Base-by-base conservation (phyloP, 2,888 invertebrate species). In the Tillus elongatus region DNA sequence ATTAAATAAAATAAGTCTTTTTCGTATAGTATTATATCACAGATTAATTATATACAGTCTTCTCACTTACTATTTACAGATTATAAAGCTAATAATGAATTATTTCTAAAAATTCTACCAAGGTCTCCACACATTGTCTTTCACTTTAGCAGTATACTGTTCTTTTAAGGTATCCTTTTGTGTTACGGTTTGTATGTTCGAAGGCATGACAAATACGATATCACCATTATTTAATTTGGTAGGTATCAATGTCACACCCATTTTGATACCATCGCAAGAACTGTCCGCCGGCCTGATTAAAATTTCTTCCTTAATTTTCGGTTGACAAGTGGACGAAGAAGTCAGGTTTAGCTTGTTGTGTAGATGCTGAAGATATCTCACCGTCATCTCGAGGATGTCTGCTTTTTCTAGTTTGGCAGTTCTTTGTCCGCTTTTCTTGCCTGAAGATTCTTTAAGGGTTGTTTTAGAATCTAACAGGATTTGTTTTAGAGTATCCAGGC, bases 351-450 rank as follows among this genome's bases (percentile, higher is more conserved):
- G 39, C 46, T 57, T 58, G n/a, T 48, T 52, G 39, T 71, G 71
- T 2, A 78, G 57, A 33, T 67, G 64, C 46, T 73, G 69, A 8
- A 79, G 56, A 53, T 76, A 74, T 27, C 67, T 59, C 4, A 77
- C 77, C 0, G 77, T 75, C 70, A 77, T 69, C 54, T 78, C 77
- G 24, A 78, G 52, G 35, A 78, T 76, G 52, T 77, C 77, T 0
- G 78, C 78, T 54, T 77, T 77, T 56, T 78, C 78, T 50, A 77
- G 57, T 59, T 77, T 77, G 1, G 73, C 67, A 19, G 72, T 73
- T 31, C 70, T 49, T 43, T 60, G 57, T 2, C 57, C 57, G 15
- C 32, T 46, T 37, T 50, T 55, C 42, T 54, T 55, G 8, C 26
- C 34, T 3, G 45, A 32, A 8, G 54, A 47, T 30, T 57, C 58